Evolutionary conservation across 92 coral and sea anemone genomes (phyloP).

Genomic region (Epizoanthus illoricatus): DNA sequence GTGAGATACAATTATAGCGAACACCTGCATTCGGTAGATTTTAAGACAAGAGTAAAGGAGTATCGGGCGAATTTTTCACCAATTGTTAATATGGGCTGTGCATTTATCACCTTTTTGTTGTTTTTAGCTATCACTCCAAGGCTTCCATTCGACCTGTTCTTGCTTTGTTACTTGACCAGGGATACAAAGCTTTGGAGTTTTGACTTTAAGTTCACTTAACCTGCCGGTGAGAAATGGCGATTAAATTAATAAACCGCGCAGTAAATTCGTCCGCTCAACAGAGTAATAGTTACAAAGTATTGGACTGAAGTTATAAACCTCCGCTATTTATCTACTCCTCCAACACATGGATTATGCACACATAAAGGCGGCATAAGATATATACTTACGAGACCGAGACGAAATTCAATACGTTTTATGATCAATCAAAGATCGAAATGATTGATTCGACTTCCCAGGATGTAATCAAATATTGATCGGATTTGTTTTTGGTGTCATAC

Average conservation of each 20-base stretch:
- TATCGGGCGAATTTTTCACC: too few species aligned
- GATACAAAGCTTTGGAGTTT: neutral
- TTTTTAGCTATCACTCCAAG: too few species aligned
- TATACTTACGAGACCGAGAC: neutral
- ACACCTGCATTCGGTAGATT: too few species aligned
- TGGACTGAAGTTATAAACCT: neutral
- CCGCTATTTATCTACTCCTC: constrained; percentile 9
- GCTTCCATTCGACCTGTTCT: too few species aligned
- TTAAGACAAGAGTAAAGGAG: too few species aligned
- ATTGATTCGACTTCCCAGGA: constrained; percentile 5
- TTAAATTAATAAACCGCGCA: neutral
- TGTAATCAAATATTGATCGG: constrained; percentile 9
- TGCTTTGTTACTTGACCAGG: neutral
- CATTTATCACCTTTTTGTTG: too few species aligned
- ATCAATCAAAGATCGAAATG: constrained; percentile 13
- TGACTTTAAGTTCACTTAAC: neutral
- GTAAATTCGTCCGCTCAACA: neutral
- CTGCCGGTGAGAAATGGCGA: neutral
- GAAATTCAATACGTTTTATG: neutral
- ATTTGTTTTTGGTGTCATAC: constrained; percentile 4
- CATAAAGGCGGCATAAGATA: neutral
- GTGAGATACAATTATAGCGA: too few species aligned
- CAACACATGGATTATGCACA: neutral
- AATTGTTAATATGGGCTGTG: too few species aligned
- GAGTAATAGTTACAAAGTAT: neutral